phyloP scores from a whole-genome alignment of 2,888 invertebrate genomes.

The Altica lythri region DNA sequence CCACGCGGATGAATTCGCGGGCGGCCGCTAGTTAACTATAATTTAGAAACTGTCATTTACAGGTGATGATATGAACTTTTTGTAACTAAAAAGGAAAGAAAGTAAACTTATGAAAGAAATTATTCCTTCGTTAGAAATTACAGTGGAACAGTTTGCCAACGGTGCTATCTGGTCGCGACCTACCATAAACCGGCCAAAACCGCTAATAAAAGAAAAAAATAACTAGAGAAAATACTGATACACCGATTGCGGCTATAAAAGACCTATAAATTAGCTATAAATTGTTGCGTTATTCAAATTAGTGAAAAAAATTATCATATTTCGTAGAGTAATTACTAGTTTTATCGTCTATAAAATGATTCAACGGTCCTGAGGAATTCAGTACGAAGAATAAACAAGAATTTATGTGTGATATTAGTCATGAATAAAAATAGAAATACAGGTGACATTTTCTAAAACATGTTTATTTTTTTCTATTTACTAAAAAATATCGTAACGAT shows the following conservation, averaged over 20 bases:
- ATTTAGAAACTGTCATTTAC: no score
- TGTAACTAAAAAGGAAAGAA: no score
- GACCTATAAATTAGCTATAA: slow-evolving; percentile 15
- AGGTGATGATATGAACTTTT: no score
- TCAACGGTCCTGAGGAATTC: slow-evolving; percentile 7
- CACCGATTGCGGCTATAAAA: slow-evolving; percentile 9
- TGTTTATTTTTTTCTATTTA: no score
- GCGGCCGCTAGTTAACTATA: no score
- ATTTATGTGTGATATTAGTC: slow-evolving; percentile 24
- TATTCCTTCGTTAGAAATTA: no score
- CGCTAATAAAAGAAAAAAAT: slow-evolving; percentile 6
- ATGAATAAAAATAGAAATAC: slow-evolving; percentile 27
- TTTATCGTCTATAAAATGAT: slow-evolving; percentile 17
- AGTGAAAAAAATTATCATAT: slow-evolving; percentile 15
- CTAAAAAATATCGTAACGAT: no score
- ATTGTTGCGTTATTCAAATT: slow-evolving; percentile 22
- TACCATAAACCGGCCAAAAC: slow-evolving; percentile 11
- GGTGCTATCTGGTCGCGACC: slow-evolving; percentile 15
- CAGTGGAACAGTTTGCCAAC: no score
- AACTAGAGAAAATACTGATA: slow-evolving; percentile 1
- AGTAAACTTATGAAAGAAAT: no score
- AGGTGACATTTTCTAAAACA: slow-evolving; percentile 10
- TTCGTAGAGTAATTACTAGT: slow-evolving; percentile 13
- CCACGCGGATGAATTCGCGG: no score
- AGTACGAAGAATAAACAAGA: slow-evolving; percentile 5